phyloP scores from a whole-genome alignment of 2,113 vertebrate species.

The Jaculus jaculus region DNA sequence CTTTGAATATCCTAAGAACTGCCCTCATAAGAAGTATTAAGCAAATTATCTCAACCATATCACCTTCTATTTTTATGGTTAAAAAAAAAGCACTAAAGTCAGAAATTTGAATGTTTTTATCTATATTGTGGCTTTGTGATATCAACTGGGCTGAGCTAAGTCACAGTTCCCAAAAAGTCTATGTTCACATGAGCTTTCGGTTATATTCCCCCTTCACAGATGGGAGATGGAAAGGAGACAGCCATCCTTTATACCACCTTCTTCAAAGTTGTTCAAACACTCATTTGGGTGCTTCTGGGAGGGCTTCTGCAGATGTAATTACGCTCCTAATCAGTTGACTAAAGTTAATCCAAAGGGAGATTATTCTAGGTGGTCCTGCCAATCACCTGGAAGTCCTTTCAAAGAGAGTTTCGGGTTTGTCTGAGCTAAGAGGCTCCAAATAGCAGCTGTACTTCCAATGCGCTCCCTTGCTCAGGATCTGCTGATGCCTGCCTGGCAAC shows the following conservation, averaged over 20 bases:
- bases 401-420: background rate
- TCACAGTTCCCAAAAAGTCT: background rate
- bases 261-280: background rate
- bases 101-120: background rate
- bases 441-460: background rate
- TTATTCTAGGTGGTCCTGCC: background rate
- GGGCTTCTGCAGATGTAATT: background rate
- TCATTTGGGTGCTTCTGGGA: background rate
- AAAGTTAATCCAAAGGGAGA: background rate
- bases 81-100: conserved; percentile 17
- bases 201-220: background rate
- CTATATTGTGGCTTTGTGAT: background rate
- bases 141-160: background rate
- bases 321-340: background rate
- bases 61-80: background rate
- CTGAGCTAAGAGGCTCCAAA: background rate
- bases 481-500: background rate
- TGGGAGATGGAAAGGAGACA: background rate
- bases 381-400: background rate
- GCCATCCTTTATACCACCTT: background rate
- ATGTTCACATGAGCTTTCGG: background rate
- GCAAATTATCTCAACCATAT: background rate
- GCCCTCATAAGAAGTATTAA: too few species aligned
- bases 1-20: background rate
- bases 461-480: background rate